Percentiles rank a stretch among this genome's conserved stretches.
phyloP scores from a whole-genome alignment of 2,797 vertebrate genomes.

The Avahi laniger region DNA sequence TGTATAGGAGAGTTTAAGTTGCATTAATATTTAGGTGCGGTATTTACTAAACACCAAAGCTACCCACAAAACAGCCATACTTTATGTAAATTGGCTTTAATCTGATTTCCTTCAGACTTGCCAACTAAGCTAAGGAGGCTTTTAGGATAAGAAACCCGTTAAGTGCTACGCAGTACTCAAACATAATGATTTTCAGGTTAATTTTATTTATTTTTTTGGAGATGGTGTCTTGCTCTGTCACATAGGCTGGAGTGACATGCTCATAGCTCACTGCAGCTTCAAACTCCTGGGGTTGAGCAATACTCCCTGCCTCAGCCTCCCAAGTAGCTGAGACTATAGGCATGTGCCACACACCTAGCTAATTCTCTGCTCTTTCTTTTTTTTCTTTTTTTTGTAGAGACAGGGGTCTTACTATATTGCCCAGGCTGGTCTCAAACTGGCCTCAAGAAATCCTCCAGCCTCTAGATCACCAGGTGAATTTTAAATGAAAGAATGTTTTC shows the following conservation, averaged over 20 bases:
- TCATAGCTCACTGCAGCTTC: too few species aligned
- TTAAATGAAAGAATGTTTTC: conserved; percentile 20
- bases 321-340: neutral
- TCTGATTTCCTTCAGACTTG: neutral
- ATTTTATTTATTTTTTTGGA: neutral
- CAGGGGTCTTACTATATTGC: neutral
- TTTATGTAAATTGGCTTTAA: conserved; percentile 2
- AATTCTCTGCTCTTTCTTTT: neutral
- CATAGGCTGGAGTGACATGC: neutral
- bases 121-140: neutral
- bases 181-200: neutral
- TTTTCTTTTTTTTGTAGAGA: neutral
- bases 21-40: neutral
- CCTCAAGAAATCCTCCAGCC: neutral
- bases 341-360: neutral
- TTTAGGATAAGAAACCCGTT: neutral
- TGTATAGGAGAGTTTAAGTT: neutral
- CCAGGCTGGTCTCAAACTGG: neutral
- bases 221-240: neutral
- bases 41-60: neutral
- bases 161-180: neutral
- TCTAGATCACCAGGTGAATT: neutral
- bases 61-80: neutral
- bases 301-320: neutral
- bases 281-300: neutral